phyloP scores from a whole-genome alignment of 2,888 invertebrate genomes.

The Cephonodes hylas region DNA sequence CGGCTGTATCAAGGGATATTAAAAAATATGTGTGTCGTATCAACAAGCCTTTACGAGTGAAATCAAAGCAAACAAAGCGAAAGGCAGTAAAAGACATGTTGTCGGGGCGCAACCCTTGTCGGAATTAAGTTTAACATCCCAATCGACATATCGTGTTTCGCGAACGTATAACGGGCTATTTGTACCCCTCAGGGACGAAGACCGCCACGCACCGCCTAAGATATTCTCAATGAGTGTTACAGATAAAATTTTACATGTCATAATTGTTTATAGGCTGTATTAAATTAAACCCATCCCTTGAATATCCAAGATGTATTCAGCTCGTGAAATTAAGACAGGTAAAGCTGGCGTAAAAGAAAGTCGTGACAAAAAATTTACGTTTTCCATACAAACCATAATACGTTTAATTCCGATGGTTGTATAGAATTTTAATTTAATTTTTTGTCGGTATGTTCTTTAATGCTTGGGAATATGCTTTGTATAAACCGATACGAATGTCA shows the following conservation, averaged over 20 bases:
- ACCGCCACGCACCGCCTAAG: conserved; percentile 25
- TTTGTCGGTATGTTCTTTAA: too few relatives aligned
- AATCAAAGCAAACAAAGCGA: conserved; percentile 65
- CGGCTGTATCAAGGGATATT: not conserved
- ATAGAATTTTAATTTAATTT: too few relatives aligned
- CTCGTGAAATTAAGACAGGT: too few relatives aligned
- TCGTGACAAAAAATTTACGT: too few relatives aligned
- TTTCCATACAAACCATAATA: too few relatives aligned
- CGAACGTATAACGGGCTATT: conserved; percentile 63
- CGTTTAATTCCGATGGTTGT: too few relatives aligned
- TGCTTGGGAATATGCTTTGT: too few relatives aligned
- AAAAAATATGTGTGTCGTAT: conserved; percentile 10
- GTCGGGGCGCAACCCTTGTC: conserved; percentile 60
- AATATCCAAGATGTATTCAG: too few relatives aligned
- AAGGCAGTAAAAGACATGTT: conserved; percentile 68
- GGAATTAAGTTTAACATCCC: conserved; percentile 78
- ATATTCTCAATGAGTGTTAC: conserved; percentile 10
- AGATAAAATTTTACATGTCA: not conserved
- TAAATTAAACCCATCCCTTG: too few relatives aligned
- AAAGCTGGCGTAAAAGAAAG: too few relatives aligned
- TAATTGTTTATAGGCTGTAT: conserved; percentile 1
- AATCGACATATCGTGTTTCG: conserved; percentile 73
- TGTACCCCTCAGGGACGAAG: conserved; percentile 51
- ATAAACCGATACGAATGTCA: too few relatives aligned
- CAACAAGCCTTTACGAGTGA: conserved; percentile 37